Evolutionary conservation across 2,113 vertebrate genomes (phyloP), one percentile per base, ranked within the genome.

Genomic region (Crotalus tigris): DNA sequence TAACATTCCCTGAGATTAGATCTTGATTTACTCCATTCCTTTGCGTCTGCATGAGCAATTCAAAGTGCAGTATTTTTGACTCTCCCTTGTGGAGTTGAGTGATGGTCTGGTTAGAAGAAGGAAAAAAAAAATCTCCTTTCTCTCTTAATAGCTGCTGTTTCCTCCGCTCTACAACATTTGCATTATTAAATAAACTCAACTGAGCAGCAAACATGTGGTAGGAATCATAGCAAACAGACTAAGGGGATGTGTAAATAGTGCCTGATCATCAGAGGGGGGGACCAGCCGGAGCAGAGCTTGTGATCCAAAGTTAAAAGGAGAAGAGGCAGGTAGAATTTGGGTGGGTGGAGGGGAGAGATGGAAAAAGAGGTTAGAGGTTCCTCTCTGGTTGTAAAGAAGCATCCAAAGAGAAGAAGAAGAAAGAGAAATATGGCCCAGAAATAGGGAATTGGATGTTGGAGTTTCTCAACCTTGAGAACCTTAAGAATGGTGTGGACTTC

Each of bases 191-290:
- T 49, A 87, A 93, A 87, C 51, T 55, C 89, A 88, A 49, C 39
- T 6, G 59, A 75, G 90, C 90, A 91, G 85, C 55, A 53, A 91
- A 39, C 92, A 88, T 91, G 75, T 88, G 92, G 90, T 11, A 33
- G 64, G 92, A 93, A 75, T 91, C 75, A 91, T 44, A 46, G 51
- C 59, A 93, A 93, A 69, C 89, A 33, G 17, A 64, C 89, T 75
- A 75, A 21, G 1, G 53, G 85, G 39, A 12, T 57, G 53, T 9
- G 8, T 57, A 91, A 91, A 93, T 88, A 93, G 85, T 53, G 87
- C 46, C 64, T 6, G 33, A 53, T 49, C 92, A 88, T 46, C 10
- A 88, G 58, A 88, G 44, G 23, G 23, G 26, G 26, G 15, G 2
- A 44, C 26, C 33, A 93, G 33, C 17, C 26, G 4, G 44, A 93